A percentile compares a stretch with the other conserved stretches of the same genome.
phyloP scores from a whole-genome alignment of 2,888 invertebrate genomes.

The Nowickia ferox region DNA sequence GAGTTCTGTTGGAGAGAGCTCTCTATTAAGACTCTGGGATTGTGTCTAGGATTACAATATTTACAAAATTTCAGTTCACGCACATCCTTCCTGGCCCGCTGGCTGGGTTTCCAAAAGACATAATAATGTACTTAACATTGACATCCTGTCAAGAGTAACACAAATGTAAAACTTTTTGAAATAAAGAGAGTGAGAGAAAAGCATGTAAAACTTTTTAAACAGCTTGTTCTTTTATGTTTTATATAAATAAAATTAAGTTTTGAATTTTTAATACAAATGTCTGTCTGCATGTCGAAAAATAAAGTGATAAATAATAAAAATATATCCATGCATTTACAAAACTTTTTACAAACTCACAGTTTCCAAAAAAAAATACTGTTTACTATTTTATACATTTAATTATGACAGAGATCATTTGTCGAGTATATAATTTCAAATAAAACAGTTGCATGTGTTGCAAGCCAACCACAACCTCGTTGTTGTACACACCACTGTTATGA shows the following conservation, averaged over 20 bases:
- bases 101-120: background rate
- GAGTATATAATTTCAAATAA: conserved; percentile 3
- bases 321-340: no score
- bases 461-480: conserved; percentile 23
- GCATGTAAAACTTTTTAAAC: no score
- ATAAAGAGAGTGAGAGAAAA: background rate
- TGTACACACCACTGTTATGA: background rate
- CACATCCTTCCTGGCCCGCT: background rate
- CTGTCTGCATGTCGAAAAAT: no score
- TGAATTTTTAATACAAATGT: background rate
- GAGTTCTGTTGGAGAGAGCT: no score
- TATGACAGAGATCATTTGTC: background rate
- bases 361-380: background rate
- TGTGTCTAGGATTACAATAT: no score
- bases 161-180: background rate
- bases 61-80: no score
- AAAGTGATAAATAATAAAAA: background rate
- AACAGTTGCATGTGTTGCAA: background rate
- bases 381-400: background rate
- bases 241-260: no score
- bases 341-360: no score
- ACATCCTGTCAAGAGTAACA: background rate
- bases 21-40: no score
- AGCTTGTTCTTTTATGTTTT: no score
- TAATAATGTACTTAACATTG: background rate